These are phyloP conservation scores for Sinocyclocheilus anophthalmus DNA, from an alignment of 2,113 vertebrate genomes.

Conservation along the genomic window DNA sequence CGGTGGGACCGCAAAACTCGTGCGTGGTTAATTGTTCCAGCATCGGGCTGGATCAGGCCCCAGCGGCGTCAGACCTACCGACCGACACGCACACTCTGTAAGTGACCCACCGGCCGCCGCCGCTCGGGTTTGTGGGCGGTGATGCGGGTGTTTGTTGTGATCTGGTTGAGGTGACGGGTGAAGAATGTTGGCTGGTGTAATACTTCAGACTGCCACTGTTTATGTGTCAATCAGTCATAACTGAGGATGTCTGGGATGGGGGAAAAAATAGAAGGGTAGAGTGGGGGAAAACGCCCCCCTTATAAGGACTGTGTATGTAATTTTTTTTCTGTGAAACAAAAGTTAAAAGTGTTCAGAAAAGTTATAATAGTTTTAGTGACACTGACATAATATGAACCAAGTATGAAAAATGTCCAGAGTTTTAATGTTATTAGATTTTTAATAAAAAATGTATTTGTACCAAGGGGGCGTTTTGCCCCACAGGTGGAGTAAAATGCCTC, in stretches of 20 bases:
- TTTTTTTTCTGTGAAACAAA: too few species aligned
- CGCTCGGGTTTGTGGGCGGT: not conserved
- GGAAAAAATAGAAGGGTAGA: too few species aligned
- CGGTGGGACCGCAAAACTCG: conserved; percentile 63
- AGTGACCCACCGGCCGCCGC: conserved; percentile 68
- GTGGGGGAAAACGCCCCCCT: too few species aligned
- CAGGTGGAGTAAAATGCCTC: too few species aligned
- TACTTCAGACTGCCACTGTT: conserved; percentile 8
- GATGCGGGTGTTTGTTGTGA: conserved; percentile 12
- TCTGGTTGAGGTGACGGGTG: not conserved
- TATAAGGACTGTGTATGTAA: too few species aligned
- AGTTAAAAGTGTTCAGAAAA: too few species aligned
- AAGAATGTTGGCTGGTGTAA: not conserved
- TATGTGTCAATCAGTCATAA: conserved; percentile 14
- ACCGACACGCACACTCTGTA: conserved; percentile 80
- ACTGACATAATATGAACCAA: too few species aligned
- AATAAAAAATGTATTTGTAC: too few species aligned
- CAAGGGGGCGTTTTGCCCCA: too few species aligned
- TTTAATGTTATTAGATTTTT: too few species aligned
- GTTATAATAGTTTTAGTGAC: too few species aligned
- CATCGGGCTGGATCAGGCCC: conserved; percentile 78
- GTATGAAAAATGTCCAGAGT: too few species aligned
- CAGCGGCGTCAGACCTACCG: conserved; percentile 74
- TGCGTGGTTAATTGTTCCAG: conserved; percentile 89
- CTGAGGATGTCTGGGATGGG: not conserved